Percentiles rank a stretch among this genome's conserved stretches.
These are phyloP conservation scores for Istiophorus platypterus DNA, from an alignment of 2,113 vertebrate genomes.

Conservation along the genomic window DNA sequence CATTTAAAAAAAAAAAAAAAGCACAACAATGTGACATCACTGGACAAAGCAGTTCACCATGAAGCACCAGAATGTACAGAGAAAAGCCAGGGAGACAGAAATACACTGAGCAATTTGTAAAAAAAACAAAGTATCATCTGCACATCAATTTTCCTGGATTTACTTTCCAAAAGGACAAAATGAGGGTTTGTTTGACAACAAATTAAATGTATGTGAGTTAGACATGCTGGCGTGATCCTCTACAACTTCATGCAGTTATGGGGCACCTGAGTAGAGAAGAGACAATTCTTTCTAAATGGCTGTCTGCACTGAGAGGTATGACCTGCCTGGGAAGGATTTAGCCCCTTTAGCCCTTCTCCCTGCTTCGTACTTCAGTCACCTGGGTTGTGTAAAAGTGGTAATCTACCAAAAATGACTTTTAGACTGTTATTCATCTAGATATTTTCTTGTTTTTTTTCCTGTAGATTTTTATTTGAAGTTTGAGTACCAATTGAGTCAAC, in stretches of 20 bases:
- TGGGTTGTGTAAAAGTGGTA: constrained; percentile 14
- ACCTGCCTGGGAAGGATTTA: constrained; percentile 47
- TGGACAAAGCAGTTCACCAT: constrained; percentile 65
- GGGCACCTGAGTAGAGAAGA: constrained; percentile 76
- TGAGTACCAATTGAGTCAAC: no score
- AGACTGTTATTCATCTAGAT: constrained; percentile 4
- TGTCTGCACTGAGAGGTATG: constrained; percentile 65
- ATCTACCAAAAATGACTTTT: not conserved
- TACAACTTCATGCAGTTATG: constrained; percentile 63
- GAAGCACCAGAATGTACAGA: constrained; percentile 70
- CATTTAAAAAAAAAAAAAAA: constrained; percentile 14
- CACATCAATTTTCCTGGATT: constrained; percentile 53
- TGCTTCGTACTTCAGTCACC: constrained; percentile 27
- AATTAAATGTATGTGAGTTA: constrained; percentile 48
- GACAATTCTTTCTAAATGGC: constrained; percentile 52
- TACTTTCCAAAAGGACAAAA: constrained; percentile 45
- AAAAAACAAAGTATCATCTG: constrained; percentile 52
- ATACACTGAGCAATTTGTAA: constrained; percentile 49
- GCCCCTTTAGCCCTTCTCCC: constrained; percentile 47
- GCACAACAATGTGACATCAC: constrained; percentile 65
- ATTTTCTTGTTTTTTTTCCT: not conserved
- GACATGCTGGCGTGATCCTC: constrained; percentile 60
- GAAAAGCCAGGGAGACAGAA: constrained; percentile 52
- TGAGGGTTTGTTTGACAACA: constrained; percentile 42
- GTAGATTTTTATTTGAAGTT: not conserved